A percentile compares a stretch with the other conserved stretches of the same genome.
These are phyloP conservation scores for Crotophaga sulcirostris DNA, from an alignment of 2,113 vertebrate genomes.

Conservation along the genomic window DNA sequence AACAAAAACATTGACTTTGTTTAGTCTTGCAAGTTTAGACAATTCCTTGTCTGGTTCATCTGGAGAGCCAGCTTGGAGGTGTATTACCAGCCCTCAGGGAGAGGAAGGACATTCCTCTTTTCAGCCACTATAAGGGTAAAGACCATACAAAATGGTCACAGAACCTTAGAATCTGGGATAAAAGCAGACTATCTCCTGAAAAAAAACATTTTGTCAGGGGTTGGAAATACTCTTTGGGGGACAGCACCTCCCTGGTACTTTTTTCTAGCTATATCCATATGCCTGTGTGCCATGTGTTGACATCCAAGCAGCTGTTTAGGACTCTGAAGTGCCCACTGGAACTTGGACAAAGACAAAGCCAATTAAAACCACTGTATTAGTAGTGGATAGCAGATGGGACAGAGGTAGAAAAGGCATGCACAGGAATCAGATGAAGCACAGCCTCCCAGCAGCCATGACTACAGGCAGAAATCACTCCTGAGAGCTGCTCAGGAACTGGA, in stretches of 20 bases:
- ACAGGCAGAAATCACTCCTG: background rate
- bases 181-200: background rate
- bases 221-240: background rate
- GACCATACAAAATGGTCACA: background rate
- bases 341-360: background rate
- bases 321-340: background rate
- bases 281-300: background rate
- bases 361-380: background rate
- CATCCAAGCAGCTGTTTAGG: background rate
- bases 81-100: background rate
- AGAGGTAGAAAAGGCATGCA: background rate
- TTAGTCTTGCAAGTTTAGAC: background rate
- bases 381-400: background rate
- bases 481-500: background rate
- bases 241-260: background rate
- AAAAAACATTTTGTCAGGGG: background rate
- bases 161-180: background rate
- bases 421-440: background rate
- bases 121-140: background rate
- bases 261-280: background rate
- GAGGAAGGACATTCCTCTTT: background rate
- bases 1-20: background rate
- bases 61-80: background rate
- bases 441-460: background rate
- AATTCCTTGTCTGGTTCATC: background rate